Conservation (phyloP, 2,797 vertebrate genomes). For the Nyctalus aviator region DNA sequence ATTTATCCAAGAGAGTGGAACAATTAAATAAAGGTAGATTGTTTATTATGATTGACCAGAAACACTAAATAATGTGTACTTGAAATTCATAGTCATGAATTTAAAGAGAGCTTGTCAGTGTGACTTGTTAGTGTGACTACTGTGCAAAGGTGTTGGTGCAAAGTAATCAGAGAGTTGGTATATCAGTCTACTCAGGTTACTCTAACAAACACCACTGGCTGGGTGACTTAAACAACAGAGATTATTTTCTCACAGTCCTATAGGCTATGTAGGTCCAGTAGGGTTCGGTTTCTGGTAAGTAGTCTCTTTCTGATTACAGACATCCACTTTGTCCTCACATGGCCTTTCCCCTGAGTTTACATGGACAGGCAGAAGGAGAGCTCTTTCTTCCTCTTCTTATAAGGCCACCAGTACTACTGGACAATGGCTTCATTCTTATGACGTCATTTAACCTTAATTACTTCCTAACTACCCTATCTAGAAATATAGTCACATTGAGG, state of each 20-base stretch:
- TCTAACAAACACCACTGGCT: neutral
- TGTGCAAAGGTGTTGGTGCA: neutral
- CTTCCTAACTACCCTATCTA: neutral
- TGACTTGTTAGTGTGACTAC: neutral
- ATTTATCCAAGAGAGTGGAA: neutral
- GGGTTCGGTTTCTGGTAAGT: neutral
- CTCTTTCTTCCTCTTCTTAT: neutral
- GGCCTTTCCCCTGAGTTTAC: neutral
- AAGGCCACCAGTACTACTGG: neutral
- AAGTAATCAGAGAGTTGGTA: neutral
- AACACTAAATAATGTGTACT: slow-evolving; percentile 14
- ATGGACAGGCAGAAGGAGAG: neutral
- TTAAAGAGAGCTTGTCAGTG: slow-evolving; percentile 32
- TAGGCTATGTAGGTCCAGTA: neutral
- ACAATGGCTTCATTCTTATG: neutral
- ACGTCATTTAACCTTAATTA: slow-evolving; percentile 6
- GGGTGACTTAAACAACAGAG: neutral
- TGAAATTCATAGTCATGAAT: slow-evolving; percentile 3
- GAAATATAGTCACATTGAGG: neutral
- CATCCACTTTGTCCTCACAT: neutral
- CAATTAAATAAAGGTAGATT: slow-evolving; percentile 8
- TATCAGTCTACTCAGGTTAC: neutral
- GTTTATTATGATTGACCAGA: slow-evolving; percentile 9
- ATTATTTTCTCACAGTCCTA: neutral
- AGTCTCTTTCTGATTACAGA: neutral